phyloP scores from a whole-genome alignment of 2,113 vertebrate species.

The Piprites chloris region DNA sequence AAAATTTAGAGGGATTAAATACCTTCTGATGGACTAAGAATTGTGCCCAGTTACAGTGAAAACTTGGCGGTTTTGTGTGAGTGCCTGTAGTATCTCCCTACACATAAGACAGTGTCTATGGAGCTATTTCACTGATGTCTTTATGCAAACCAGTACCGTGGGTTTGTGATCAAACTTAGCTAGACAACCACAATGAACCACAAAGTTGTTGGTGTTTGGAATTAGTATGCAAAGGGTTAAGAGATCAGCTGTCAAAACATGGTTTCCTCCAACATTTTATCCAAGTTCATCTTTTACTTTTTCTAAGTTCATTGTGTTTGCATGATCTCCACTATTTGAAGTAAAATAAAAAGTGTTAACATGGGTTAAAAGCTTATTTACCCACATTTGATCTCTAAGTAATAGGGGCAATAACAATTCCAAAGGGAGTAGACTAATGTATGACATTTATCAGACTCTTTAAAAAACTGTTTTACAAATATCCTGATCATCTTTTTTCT shows the following conservation, averaged over 20 bases:
- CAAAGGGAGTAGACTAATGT: not conserved
- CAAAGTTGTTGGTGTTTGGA: not conserved
- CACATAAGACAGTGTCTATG: fast-evolving
- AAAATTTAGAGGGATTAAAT: not conserved
- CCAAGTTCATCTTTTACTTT: not conserved
- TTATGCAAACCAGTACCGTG: not conserved
- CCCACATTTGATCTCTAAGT: not conserved
- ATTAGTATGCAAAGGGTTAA: not conserved
- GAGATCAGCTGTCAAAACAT: not conserved
- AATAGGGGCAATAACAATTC: not conserved
- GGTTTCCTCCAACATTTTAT: not conserved
- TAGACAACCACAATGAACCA: not conserved
- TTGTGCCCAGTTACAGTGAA: not conserved
- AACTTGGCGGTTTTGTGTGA: not conserved
- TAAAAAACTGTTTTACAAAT: not conserved
- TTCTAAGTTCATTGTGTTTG: not conserved
- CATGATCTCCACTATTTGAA: not conserved
- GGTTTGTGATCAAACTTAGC: not conserved
- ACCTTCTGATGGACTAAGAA: not conserved
- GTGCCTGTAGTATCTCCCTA: no score
- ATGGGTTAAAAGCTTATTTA: not conserved
- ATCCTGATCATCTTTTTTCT: not conserved
- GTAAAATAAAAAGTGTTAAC: not conserved
- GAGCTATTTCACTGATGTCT: not conserved
- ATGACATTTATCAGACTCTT: not conserved